These are phyloP conservation scores for Rhorus exstirpatorius DNA, from an alignment of 2,888 invertebrate species.

Conservation along the genomic window DNA sequence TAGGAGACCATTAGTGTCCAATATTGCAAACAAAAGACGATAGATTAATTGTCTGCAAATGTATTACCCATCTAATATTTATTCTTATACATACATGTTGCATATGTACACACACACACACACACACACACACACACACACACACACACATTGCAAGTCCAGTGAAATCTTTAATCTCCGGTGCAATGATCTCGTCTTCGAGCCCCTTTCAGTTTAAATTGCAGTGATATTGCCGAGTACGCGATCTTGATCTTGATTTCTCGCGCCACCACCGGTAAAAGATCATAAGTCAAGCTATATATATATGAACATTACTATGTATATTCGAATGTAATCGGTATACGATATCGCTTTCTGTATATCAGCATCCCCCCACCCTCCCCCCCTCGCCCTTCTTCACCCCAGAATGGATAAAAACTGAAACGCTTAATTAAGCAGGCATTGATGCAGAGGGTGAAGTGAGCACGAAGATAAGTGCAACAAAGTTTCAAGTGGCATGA, in stretches of 20 bases:
- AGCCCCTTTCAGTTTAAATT: slow-evolving; percentile 54
- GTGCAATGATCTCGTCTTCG: slow-evolving; percentile 64
- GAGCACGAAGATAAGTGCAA: slow-evolving; percentile 16
- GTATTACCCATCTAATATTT: too few relatives aligned
- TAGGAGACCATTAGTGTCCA: too few relatives aligned
- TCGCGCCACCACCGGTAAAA: slow-evolving; percentile 37
- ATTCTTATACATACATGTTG: too few relatives aligned
- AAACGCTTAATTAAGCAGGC: background rate
- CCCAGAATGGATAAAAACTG: slow-evolving; percentile 23
- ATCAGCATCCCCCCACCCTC: background rate
- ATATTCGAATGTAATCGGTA: slow-evolving; percentile 31
- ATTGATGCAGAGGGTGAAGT: slow-evolving; percentile 21
- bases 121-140: too few relatives aligned
- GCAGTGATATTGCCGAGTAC: slow-evolving; percentile 57
- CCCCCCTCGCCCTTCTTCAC: background rate
- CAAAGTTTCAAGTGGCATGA: slow-evolving; percentile 10
- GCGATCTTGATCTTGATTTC: slow-evolving; percentile 71
- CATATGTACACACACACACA: too few relatives aligned
- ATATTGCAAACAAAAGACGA: too few relatives aligned
- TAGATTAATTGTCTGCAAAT: too few relatives aligned
- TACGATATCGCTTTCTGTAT: slow-evolving; percentile 15
- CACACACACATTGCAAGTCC: slow-evolving; percentile 20
- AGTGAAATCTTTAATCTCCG: slow-evolving; percentile 67
- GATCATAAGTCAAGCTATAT: slow-evolving; percentile 59
- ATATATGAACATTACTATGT: slow-evolving; percentile 18